These are phyloP conservation scores for Chymomyza procnemis DNA, from an alignment of 2,888 invertebrate genomes.

Conservation along the genomic window DNA sequence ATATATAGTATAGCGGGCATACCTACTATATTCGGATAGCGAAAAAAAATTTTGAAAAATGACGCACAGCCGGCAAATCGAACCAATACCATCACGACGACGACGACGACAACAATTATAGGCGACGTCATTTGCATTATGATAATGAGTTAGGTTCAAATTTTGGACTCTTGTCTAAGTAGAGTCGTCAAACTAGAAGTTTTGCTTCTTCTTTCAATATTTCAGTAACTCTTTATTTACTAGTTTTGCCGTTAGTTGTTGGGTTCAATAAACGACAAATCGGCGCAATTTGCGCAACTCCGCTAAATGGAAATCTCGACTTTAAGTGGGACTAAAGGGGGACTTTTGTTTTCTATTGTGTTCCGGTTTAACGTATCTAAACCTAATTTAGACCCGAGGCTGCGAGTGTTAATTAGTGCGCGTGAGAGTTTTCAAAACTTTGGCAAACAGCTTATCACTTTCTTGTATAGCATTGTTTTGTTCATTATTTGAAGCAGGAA, in stretches of 20 bases:
- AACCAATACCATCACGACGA: not conserved
- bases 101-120: not conserved
- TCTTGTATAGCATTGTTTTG: not conserved
- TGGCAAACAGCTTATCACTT: not conserved
- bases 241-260: slow-evolving; percentile 41
- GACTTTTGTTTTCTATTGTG: not conserved
- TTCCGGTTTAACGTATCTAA: not conserved
- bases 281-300: not conserved
- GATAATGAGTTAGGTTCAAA: slow-evolving; percentile 49
- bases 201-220: slow-evolving; percentile 11
- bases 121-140: slow-evolving; percentile 55
- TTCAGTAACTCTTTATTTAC: slow-evolving; percentile 43
- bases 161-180: slow-evolving; percentile 50
- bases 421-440: not conserved
- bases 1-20: not conserved
- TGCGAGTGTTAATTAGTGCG: not conserved
- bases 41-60: not conserved
- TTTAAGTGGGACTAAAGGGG: not conserved
- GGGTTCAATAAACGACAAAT: slow-evolving; percentile 53
- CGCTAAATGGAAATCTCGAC: not conserved
- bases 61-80: not conserved
- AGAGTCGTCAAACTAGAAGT: slow-evolving; percentile 1
- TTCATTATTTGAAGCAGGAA: not conserved
- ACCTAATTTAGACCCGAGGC: too few relatives aligned
- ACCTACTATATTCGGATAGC: not conserved